Percentiles rank a stretch among this genome's conserved stretches.
Conservation (phyloP, 1,140 invertebrate species). For the Drosophila willistoni region DNA sequence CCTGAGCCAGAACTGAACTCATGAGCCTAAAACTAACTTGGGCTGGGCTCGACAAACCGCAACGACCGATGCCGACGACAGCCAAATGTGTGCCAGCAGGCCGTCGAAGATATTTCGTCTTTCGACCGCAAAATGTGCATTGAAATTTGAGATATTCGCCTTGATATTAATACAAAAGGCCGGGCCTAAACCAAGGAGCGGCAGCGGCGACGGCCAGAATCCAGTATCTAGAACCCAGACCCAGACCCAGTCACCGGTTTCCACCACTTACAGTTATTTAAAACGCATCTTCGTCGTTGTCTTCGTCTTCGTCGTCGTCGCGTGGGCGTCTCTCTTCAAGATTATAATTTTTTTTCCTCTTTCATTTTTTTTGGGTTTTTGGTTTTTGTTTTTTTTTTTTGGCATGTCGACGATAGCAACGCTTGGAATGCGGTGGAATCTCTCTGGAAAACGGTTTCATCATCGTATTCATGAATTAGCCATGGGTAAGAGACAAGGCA, state of each 20-base stretch:
- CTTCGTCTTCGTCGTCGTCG: conserved; percentile 23
- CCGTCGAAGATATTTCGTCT: conserved; percentile 50
- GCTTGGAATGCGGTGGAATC: conserved; percentile 42
- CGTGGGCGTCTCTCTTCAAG: conserved; percentile 72
- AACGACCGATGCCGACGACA: neutral
- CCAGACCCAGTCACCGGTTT: conserved; percentile 23
- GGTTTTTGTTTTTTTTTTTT: conserved; percentile 32
- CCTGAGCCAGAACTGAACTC: conserved; percentile 45
- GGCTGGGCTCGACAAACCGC: conserved; percentile 38
- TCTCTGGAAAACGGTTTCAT: conserved; percentile 53
- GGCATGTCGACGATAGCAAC: conserved; percentile 32
- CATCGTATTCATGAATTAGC: conserved; percentile 67
- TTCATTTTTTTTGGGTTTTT: conserved; percentile 25
- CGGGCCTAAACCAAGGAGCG: conserved; percentile 46
- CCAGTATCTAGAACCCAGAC: conserved; percentile 15
- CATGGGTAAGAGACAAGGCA: conserved; percentile 29
- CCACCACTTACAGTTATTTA: conserved; percentile 58
- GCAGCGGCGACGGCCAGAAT: conserved; percentile 42
- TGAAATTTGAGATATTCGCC: conserved; percentile 80
- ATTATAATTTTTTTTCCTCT: conserved; percentile 32
- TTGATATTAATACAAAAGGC: conserved; percentile 77
- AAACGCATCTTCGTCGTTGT: conserved; percentile 51
- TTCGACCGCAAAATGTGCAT: conserved; percentile 50
- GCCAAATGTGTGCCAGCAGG: conserved; percentile 69
- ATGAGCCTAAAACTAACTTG: conserved; percentile 37